Conservation (phyloP, 2,797 vertebrate genomes). For the Tamandua tetradactyla region DNA sequence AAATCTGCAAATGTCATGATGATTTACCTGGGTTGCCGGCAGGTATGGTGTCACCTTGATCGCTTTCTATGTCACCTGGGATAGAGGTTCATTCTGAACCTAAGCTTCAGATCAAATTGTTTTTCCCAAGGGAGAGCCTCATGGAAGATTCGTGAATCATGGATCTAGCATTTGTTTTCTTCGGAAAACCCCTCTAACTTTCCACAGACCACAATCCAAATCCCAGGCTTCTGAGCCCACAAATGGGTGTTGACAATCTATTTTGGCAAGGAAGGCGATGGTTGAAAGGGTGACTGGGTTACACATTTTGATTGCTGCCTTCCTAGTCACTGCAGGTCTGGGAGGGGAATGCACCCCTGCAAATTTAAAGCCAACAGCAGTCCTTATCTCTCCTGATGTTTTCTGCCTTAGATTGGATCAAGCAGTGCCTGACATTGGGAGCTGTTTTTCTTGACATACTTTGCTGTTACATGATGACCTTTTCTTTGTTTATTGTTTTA, state of each 20-base stretch:
- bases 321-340: background rate
- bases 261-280: background rate
- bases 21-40: background rate
- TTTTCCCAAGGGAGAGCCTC: background rate
- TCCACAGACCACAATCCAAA: background rate
- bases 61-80: background rate
- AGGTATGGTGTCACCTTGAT: background rate
- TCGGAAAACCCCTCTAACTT: background rate
- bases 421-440: constrained; percentile 29
- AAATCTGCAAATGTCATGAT: background rate
- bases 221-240: background rate
- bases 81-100: background rate
- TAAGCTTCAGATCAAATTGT: background rate
- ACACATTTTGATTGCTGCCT: constrained; percentile 18
- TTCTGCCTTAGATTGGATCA: constrained; percentile 4
- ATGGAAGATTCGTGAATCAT: background rate
- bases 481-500: constrained; percentile 65
- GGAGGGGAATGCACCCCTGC: background rate
- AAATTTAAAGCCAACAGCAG: constrained; percentile 31
- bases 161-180: background rate
- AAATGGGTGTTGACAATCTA: background rate
- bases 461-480: constrained; percentile 59
- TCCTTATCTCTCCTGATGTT: constrained; percentile 20
- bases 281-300: background rate
- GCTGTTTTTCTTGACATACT: constrained; percentile 43